phyloP scores from a whole-genome alignment of 2,113 vertebrate genomes.

The Hydrolagus affinis region DNA sequence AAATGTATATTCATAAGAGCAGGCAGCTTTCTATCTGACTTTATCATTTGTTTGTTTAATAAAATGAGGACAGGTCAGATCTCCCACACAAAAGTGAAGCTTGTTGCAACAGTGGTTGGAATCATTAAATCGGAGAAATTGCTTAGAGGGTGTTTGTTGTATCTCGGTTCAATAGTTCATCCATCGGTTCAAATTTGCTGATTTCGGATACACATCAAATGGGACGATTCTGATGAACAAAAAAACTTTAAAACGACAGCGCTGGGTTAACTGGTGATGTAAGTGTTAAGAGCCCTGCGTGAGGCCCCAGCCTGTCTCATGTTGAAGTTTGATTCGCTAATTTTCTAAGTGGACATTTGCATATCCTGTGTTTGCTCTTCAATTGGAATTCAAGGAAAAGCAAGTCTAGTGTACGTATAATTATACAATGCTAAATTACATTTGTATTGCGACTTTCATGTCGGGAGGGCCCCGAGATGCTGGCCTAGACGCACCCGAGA shows the following conservation, averaged over 20 bases:
- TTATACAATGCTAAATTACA: no score
- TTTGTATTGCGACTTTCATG: no score
- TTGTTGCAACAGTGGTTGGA: not conserved
- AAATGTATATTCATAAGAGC: no score
- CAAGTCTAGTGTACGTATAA: no score
- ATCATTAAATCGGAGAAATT: not conserved
- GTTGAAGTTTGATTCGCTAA: not conserved
- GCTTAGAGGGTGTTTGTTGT: not conserved
- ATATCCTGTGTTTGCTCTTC: not conserved
- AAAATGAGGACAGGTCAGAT: not conserved
- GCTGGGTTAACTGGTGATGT: not conserved
- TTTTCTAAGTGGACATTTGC: not conserved
- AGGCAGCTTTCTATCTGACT: not conserved
- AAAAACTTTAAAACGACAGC: not conserved
- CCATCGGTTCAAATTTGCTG: not conserved
- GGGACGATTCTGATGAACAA: not conserved
- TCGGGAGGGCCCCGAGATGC: no score
- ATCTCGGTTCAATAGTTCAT: not conserved
- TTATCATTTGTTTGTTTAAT: not conserved
- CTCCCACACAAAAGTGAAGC: not conserved
- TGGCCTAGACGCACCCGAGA: no score
- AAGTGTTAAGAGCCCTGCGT: not conserved
- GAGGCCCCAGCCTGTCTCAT: no score
- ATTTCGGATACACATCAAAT: not conserved
- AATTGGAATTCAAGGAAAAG: no score